Evolutionary conservation across 92 coral and sea anemone species (phyloP).

Genomic region (Phymanthus crucifer): DNA sequence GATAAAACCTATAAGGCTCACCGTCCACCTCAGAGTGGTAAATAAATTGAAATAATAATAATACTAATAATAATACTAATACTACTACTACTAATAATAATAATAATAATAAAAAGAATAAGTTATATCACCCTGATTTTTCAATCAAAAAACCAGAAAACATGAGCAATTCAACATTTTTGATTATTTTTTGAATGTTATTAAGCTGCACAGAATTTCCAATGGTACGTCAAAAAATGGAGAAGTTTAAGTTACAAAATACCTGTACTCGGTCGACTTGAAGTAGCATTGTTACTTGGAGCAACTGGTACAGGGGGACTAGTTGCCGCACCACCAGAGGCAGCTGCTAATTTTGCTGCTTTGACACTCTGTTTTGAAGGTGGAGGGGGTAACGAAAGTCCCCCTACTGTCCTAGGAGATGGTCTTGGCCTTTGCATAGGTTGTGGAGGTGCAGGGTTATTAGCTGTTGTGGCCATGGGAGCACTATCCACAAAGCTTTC

Average conservation of each 20-base stretch:
- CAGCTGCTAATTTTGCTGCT: conserved; percentile 70
- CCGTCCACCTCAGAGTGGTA: too few relatives aligned
- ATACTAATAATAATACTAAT: background rate
- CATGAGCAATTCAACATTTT: too few relatives aligned
- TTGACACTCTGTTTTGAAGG: conserved; percentile 92
- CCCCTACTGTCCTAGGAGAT: conserved; percentile 34
- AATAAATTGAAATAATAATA: too few relatives aligned
- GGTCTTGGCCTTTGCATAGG: conserved; percentile 30
- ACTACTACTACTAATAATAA: background rate
- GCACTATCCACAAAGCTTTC: conserved; percentile 12
- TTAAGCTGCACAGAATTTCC: too few relatives aligned
- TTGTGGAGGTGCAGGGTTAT: conserved; percentile 38
- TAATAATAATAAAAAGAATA: too few relatives aligned
- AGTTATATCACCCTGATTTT: too few relatives aligned
- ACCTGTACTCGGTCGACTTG: conserved; percentile 37
- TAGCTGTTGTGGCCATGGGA: conserved; percentile 14
- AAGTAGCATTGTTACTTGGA: conserved; percentile 1
- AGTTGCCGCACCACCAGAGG: conserved; percentile 26
- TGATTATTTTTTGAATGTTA: too few relatives aligned
- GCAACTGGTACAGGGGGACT: conserved; percentile 24
- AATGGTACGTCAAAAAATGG: too few relatives aligned
- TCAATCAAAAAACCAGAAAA: too few relatives aligned
- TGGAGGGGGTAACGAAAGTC: conserved; percentile 84
- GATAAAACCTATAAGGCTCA: too few relatives aligned
- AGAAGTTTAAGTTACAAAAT: too few relatives aligned